Conservation (phyloP, 2,797 vertebrate species). For the Antennarius maculatus region DNA sequence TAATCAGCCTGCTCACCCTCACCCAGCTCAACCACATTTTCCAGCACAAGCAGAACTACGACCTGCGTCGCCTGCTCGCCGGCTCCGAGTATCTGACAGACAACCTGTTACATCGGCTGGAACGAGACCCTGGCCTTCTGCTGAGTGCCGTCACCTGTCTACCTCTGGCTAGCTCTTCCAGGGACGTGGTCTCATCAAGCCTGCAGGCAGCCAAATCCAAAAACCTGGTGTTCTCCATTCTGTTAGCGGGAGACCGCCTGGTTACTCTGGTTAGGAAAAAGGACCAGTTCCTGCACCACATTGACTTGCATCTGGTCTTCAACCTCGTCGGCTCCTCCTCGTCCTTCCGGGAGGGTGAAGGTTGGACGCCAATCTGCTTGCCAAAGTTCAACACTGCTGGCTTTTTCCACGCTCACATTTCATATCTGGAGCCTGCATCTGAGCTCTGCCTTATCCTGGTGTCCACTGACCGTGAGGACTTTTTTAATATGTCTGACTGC, state of each 20-base stretch:
- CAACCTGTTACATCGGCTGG: constrained; percentile 91
- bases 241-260: constrained; percentile 90
- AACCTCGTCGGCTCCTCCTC: constrained; percentile 96
- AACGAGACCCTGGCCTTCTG: constrained; percentile 91
- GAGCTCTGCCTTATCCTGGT: constrained; percentile 94
- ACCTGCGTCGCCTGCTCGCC: constrained; percentile 91
- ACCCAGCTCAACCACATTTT: constrained; percentile 97
- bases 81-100: constrained; percentile 96
- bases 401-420: constrained; percentile 98
- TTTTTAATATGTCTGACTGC: constrained; percentile 94
- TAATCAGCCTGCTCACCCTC: constrained; percentile 94
- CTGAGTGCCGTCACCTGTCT: constrained; percentile 93
- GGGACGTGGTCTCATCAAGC: constrained; percentile 88
- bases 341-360: constrained; percentile 95
- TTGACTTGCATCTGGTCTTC: constrained; percentile 96
- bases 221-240: constrained; percentile 94
- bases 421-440: constrained; percentile 90
- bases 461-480: constrained; percentile 95
- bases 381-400: constrained; percentile 95
- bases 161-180: constrained; percentile 84
- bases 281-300: constrained; percentile 95
- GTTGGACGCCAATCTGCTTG: constrained; percentile 96
- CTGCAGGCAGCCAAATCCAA: constrained; percentile 92
- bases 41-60: constrained; percentile 96
- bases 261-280: constrained; percentile 94